Evolutionary conservation across 2,113 vertebrate species (phyloP), one percentile per base, ranked within the genome.

Genomic region (Centrocercus urophasianus): DNA sequence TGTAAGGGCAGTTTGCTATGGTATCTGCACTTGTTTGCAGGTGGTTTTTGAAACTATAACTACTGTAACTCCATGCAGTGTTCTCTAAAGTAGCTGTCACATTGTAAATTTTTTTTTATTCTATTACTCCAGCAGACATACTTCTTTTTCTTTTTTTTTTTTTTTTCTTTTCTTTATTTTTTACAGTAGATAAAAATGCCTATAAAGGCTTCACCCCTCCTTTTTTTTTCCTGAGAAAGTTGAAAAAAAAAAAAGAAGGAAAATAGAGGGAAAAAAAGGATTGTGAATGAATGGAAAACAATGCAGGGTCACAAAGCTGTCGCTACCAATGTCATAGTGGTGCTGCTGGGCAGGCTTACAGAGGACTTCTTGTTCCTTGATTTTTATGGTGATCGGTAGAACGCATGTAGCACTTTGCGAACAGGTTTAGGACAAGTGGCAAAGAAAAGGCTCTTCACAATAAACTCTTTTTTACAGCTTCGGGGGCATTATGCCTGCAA

Each of bases 241-340:
- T 13, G 66, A 57, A 75, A 96, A 80, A 38, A 80, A 38, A 36
- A 38, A 72, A 71, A 88, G 81, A 73, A 66, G 50, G 48, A 91
- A 97, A 92, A 91, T 96, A 96, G 91, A 97, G 95, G 76, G 92
- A 96, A 96, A 43, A 94, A 96, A 89, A 95, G 63, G 97, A 98
- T 98, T 97, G 97, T 98, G 98, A 99, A 99, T 99, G 98, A 98
- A 98, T 97, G 97, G 96, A 95, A 96, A 97, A 99, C 99, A 99
- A 99, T 98, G 87, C 94, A 36, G 93, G 96, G 97, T 98, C 98
- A 97, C 97, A 98, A 98, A 98, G 98, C 98, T 96, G 98, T 98
- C 98, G 94, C 97, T 97, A 96, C 94, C 91, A 86, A 98, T 98
- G 98, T 98, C 98, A 97, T 98, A 98, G 98, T 96, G 94, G 94